Conservation (phyloP, 2,888 invertebrate species). For the Lymantria dispar region DNA sequence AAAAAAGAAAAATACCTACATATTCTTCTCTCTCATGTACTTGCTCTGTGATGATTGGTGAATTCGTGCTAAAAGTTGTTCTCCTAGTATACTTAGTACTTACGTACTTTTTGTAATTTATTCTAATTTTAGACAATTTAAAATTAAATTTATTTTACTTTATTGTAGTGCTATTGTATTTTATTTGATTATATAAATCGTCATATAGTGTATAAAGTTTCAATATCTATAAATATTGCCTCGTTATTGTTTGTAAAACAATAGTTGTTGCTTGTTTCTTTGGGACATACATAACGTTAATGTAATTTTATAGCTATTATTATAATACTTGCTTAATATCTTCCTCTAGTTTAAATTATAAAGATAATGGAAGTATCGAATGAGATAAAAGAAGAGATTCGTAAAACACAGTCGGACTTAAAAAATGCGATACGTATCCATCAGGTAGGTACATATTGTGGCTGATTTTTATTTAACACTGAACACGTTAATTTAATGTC, state of each 20-base stretch:
- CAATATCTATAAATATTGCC: conserved; percentile 12
- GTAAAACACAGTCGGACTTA: conserved; percentile 82
- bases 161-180: conserved; percentile 11
- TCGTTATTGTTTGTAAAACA: conserved; percentile 20
- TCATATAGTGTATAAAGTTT: conserved; percentile 20
- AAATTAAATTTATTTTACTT: conserved; percentile 12
- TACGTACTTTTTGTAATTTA: too few relatives aligned
- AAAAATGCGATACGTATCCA: conserved; percentile 84
- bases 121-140: neutral
- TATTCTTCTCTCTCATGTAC: too few relatives aligned
- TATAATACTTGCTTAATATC: neutral
- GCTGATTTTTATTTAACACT: conserved; percentile 6
- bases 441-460: conserved; percentile 71
- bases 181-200: conserved; percentile 13
- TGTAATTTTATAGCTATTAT: conserved; percentile 3
- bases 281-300: conserved; percentile 7
- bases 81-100: too few relatives aligned
- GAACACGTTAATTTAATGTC: conserved; percentile 1
- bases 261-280: conserved; percentile 23
- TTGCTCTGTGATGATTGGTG: too few relatives aligned
- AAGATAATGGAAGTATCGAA: conserved; percentile 82
- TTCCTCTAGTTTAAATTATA: neutral
- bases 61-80: too few relatives aligned
- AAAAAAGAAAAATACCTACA: too few relatives aligned
- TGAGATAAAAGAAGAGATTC: conserved; percentile 83